A percentile compares a stretch with the other conserved stretches of the same genome.
Evolutionary conservation across 1,140 invertebrate genomes (phyloP).

Genomic region (Drosophila pachea): DNA sequence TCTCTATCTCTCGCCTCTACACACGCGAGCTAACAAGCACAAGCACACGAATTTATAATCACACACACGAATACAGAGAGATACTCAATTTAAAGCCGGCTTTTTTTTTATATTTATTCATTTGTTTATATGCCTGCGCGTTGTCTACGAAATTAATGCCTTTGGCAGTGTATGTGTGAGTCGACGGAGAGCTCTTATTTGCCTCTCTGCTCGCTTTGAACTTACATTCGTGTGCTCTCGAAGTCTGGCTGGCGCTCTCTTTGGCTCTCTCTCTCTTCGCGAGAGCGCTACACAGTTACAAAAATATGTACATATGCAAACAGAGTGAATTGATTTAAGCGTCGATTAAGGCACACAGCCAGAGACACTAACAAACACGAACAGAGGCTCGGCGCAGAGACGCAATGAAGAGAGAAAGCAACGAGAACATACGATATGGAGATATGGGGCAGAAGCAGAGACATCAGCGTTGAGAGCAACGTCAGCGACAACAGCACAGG

Average conservation of each 20-base stretch:
- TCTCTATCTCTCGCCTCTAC: constrained; percentile 31
- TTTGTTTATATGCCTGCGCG: constrained; percentile 62
- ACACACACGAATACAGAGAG: constrained; percentile 13
- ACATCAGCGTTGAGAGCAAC: neutral
- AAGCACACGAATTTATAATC: neutral
- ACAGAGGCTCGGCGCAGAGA: constrained; percentile 7
- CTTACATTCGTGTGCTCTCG: constrained; percentile 28
- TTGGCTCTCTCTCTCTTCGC: neutral
- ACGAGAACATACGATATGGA: constrained; percentile 64
- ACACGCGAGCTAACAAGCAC: constrained; percentile 1
- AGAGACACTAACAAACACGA: constrained; percentile 15
- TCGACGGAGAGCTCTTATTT: constrained; percentile 1
- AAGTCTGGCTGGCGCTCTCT: constrained; percentile 31
- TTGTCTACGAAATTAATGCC: constrained; percentile 49
- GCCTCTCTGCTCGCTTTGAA: constrained; percentile 5
- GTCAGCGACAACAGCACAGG: constrained; percentile 27
- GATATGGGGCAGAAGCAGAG: constrained; percentile 36
- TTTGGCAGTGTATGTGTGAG: constrained; percentile 28
- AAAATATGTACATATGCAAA: constrained; percentile 59
- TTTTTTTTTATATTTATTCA: constrained; percentile 68
- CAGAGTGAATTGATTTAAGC: constrained; percentile 73
- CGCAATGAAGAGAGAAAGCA: constrained; percentile 23
- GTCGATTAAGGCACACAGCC: constrained; percentile 64
- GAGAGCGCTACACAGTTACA: constrained; percentile 26
- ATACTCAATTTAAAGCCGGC: constrained; percentile 68